Base-by-base conservation (phyloP, 53 echinoderm and acorn worm genomes). In the Patiria pectinifera region DNA sequence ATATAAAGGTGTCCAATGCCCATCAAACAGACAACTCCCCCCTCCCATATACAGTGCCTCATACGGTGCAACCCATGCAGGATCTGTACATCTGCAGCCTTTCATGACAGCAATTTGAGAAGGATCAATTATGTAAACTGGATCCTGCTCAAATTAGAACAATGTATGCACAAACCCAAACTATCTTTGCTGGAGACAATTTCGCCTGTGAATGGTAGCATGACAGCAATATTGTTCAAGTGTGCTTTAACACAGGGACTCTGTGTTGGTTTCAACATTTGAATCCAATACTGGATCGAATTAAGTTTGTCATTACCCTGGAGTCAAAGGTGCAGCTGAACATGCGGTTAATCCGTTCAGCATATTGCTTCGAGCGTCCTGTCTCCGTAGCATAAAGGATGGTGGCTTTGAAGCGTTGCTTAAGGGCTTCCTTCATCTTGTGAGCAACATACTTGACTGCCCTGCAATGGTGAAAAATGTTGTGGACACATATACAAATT, bases 371-470 rank as follows among this genome's bases (percentile, higher is more conserved):
- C 2, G 74, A 82, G 25, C 24, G 80, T 15, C 91, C 91, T 7
- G 81, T 81, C 69, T 91, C 91, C 18, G 46, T 91, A 25, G 82
- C 91, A 59, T 91, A 91, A 11, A 91, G 47, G 23, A 91, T 91
- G 24, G 91, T 91, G 6, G 48, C 91, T 81, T 91, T 91, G 70
- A 71, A 61, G 15, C 91, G 91, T 48, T 91, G 60, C 19, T 44
- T 62, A 10, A 82, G 60, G 15, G 91, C 91, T 8, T 81, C 69
- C 14, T 45, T 94, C 96, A 95, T 97, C 74, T 95, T 82, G 58
- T 91, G 91, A 13, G 95, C 93, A 0, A 94, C 94, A 82, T 95
- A 97, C 59, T 95, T 95, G 63, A 97, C 94, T 16, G 97, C 48
- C 15, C 69, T 87, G 70, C 21, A 69, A 69, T 8, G 69, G 69